Base-by-base conservation (phyloP, 2,888 invertebrate genomes). In the Pseudoips prasinana region DNA sequence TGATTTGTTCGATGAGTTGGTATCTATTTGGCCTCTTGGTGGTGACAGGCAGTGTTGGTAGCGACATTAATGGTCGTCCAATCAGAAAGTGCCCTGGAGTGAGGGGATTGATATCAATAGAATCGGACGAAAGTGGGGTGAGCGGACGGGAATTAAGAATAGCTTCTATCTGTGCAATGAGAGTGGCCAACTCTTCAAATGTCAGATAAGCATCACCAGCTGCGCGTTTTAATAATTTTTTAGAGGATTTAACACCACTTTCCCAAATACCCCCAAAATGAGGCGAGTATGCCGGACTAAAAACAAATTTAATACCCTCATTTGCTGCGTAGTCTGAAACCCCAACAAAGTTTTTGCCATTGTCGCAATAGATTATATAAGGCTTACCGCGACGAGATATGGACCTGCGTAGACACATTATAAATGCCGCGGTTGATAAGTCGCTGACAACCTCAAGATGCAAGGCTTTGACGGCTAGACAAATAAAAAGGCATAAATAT, bases 341-440 rank as follows among this genome's bases (percentile, higher is more conserved):
- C n/a, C 22, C 29, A 1, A 20, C 20, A 8, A 29, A 29, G 10
- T 29, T 11, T 1, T 18, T 29, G 22, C 29, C 14, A 22, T 19
- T n/a, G n/a, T n/a, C n/a, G n/a, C n/a, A n/a, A n/a, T n/a, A n/a
- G n/a, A n/a, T n/a, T n/a, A n/a, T n/a, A 6, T 27, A 5, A 8
- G 27, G 27, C 14, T 27, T 27, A 7, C 27, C 27, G 5, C 19
- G 18, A 6, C 27, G 27, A 4, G 29, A 11, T 8, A 29, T n/a
- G 11, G 22, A 29, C 9, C 29, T 14, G n/a, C 29, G n/a, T n/a
- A n/a, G n/a, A n/a, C n/a, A n/a, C n/a, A n/a, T n/a, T n/a, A n/a
- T n/a, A n/a, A n/a, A n/a, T 1, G 7, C 27, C 17, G 11, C 7
- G 7, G 27, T 28, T 2, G 10, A 18, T 1, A 22, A 10, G 1